Evolutionary conservation across 2,113 vertebrate species (phyloP), one percentile per base, ranked within the genome.

Genomic region (Tragulus kanchil): DNA sequence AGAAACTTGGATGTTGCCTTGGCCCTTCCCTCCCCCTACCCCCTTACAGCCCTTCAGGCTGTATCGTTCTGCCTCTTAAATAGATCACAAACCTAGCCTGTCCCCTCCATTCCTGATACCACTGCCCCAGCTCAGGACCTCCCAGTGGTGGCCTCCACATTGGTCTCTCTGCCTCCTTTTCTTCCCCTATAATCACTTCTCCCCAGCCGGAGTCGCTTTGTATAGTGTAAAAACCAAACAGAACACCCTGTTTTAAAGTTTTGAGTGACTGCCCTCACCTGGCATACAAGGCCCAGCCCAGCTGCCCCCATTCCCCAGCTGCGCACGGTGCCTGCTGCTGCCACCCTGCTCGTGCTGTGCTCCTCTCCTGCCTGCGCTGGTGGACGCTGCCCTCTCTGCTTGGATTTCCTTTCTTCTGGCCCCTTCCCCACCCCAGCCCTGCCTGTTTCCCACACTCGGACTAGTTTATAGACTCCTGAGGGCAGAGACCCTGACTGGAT

Each of bases 121-220:
- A 26, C 26, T 42, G 31, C 31, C 56, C 31, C 82, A 54, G 50
- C 87, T 81, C 48, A 78, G 45, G 45, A 84, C 11, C 17, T 85
- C 65, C 64, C 64, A 23, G 8, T 62, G 50, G 62, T 88, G 31
- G 17, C 28, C 56, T 67, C 52, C 45, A 86, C 31, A 28, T 14
- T 90, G 42, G 58, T 88, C 45, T 77, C 64, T 21, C 82, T 77
- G 25, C 58, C 59, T 93, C 75, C 61, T 61, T 93, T 96, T 90
- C 62, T 96, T 90, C 59, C 90, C 6, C 42, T 77, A 4, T 59
- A 52, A 95, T 50, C 73, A 81, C 28, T 52, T 92, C 15, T 81
- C 3, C 62, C 25, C 23, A 59, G 36, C 58, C 84, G 15, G 58
- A 95, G 26, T 78, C n/a, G 54, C 26, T 92, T 93, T 96, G 48